Conservation (phyloP, 53 echinoderm and acorn worm genomes). For the Temnopleurus reevesii region DNA sequence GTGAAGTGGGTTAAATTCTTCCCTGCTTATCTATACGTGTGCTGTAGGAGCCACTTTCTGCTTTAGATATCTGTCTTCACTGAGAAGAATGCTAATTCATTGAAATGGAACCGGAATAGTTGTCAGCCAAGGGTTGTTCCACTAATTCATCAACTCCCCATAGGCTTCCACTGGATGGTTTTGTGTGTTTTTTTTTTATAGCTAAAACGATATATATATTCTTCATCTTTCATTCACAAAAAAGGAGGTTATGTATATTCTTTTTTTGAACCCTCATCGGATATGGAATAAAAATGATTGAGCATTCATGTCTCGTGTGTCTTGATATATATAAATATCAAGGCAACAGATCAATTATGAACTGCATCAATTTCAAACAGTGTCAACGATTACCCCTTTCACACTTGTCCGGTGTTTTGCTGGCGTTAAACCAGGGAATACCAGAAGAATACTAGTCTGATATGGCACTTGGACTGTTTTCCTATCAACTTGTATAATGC, state of each 20-base stretch:
- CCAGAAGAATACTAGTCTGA: no score
- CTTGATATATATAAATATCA: background rate
- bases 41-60: background rate
- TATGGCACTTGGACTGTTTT: no score
- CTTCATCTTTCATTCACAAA: constrained; percentile 4
- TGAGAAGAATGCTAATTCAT: constrained; percentile 6
- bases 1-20: background rate
- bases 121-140: background rate
- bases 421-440: no score
- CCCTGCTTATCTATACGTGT: background rate
- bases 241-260: background rate
- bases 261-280: background rate
- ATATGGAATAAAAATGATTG: background rate
- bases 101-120: background rate
- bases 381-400: no score
- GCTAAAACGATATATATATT: background rate
- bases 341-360: background rate
- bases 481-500: no score
- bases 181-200: background rate
- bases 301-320: background rate
- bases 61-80: background rate
- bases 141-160: background rate
- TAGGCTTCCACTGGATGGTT: background rate
- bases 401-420: no score
- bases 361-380: background rate